Conservation (phyloP, 2,888 invertebrate genomes). For the Dinocampus coccinellae region DNA sequence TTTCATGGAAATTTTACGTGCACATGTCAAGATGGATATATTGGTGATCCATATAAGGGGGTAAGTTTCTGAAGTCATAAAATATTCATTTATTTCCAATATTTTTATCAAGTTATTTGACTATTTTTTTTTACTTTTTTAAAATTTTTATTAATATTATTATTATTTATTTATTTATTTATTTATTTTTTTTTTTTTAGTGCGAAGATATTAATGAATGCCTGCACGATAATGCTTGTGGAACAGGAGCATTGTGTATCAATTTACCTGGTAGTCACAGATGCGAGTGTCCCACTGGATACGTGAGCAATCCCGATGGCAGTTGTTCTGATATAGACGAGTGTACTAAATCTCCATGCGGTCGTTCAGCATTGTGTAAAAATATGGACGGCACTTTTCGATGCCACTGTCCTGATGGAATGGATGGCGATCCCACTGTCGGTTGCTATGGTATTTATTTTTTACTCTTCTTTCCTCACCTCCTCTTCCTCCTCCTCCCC, state of each 20-base stretch:
- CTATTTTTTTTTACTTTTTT: too few species aligned
- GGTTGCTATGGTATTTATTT: constrained; percentile 79
- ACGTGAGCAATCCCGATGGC: constrained; percentile 83
- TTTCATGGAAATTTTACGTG: constrained; percentile 90
- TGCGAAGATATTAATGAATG: constrained; percentile 91
- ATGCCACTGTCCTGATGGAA: constrained; percentile 87
- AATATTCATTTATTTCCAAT: neutral
- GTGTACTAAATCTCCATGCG: constrained; percentile 82
- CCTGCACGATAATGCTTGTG: constrained; percentile 79
- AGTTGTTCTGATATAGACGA: constrained; percentile 84
- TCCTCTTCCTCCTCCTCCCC: neutral
- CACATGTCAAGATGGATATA: constrained; percentile 84
- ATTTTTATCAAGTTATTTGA: neutral
- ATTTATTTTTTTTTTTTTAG: constrained; percentile 63
- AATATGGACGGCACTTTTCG: constrained; percentile 84
- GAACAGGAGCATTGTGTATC: constrained; percentile 82
- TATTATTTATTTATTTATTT: too few species aligned
- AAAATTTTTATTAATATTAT: too few species aligned
- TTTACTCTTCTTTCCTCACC: neutral
- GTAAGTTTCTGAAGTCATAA: constrained; percentile 63
- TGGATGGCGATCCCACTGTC: constrained; percentile 82
- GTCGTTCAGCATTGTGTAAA: constrained; percentile 83
- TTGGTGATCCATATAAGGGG: constrained; percentile 85
- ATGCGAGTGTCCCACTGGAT: constrained; percentile 88
- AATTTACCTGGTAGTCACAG: constrained; percentile 85